Conservation (phyloP, 2,797 vertebrate genomes). For the Pogoniulus pusillus region DNA sequence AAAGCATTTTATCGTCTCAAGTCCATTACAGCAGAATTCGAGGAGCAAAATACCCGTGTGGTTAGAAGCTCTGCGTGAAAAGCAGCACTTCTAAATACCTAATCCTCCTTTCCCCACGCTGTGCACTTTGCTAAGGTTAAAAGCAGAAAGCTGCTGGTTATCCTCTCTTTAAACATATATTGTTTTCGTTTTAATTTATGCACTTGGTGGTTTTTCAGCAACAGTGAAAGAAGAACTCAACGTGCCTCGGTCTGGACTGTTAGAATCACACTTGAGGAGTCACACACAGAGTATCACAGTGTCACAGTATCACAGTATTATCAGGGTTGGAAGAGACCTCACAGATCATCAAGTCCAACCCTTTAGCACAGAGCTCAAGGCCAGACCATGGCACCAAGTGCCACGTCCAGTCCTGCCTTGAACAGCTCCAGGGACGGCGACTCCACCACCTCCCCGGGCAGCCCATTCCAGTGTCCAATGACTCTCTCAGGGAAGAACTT, state of each 20-base stretch:
- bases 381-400: too few relatives aligned
- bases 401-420: too few relatives aligned
- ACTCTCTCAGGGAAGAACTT: too few relatives aligned
- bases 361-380: too few relatives aligned
- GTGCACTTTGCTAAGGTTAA: neutral
- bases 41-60: conserved; percentile 18
- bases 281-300: too few relatives aligned
- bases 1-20: conserved; percentile 25
- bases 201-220: neutral
- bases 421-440: too few relatives aligned
- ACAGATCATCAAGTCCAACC: too few relatives aligned
- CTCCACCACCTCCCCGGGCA: too few relatives aligned
- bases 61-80: conserved; percentile 8
- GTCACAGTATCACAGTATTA: too few relatives aligned
- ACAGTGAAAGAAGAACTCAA: neutral
- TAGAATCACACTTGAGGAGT: neutral
- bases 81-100: neutral
- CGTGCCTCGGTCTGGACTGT: neutral
- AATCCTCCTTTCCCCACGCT: neutral
- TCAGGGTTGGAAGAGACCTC: too few relatives aligned
- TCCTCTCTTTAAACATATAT: too few relatives aligned
- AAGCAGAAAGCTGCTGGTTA: neutral
- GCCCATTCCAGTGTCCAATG: too few relatives aligned
- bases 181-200: neutral
- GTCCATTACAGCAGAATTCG: neutral